Evolutionary conservation across 2,888 invertebrate genomes (phyloP).

Genomic region (Acronicta leporina): DNA sequence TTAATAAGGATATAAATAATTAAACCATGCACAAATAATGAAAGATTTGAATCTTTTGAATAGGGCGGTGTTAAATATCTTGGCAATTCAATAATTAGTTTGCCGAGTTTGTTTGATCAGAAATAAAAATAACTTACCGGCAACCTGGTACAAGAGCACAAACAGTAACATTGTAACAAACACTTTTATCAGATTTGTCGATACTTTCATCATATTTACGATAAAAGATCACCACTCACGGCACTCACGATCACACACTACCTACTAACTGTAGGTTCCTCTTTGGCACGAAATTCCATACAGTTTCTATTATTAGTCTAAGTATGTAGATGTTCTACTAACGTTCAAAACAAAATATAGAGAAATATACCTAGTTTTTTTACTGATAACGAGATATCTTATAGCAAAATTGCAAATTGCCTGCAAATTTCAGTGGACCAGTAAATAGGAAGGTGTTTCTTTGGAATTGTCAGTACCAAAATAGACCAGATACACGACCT

Average conservation of each 20-base stretch:
- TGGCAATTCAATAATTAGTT: background rate
- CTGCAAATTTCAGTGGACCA: constrained; percentile 19
- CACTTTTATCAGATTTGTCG: constrained; percentile 1
- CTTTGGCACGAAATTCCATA: constrained; percentile 15
- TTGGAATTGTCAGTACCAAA: constrained; percentile 30
- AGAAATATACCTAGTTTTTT: constrained; percentile 10
- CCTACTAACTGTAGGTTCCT: background rate
- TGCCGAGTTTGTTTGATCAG: too few relatives aligned
- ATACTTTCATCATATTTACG: constrained; percentile 9
- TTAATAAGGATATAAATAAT: too few relatives aligned
- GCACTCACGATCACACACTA: constrained; percentile 3
- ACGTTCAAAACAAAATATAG: background rate
- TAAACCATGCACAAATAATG: too few relatives aligned
- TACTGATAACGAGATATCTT: constrained; percentile 1
- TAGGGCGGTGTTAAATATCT: background rate
- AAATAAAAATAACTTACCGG: constrained; percentile 26
- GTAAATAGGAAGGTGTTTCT: constrained; percentile 16
- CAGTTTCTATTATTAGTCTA: constrained; percentile 21
- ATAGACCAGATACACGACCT: constrained; percentile 54
- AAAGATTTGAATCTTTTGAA: too few relatives aligned
- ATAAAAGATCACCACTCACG: background rate
- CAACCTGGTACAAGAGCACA: constrained; percentile 8
- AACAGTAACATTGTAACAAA: constrained; percentile 12
- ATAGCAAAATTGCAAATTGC: constrained; percentile 12
- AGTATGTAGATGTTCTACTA: background rate